phyloP scores from a whole-genome alignment of 1,140 invertebrate genomes.

The Sycophaga agraensis region DNA sequence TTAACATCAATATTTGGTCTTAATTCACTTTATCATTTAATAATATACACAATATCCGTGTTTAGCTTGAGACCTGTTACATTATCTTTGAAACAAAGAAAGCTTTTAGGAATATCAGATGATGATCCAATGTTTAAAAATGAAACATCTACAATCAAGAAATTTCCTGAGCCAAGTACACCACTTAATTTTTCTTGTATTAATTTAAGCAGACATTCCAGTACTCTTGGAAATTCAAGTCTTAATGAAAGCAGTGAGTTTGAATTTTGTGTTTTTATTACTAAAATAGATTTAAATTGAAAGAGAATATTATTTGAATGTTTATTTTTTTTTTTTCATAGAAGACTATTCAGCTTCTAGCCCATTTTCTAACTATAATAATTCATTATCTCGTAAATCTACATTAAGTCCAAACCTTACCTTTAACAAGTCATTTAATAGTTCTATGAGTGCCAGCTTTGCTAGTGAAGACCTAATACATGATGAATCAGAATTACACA shows the following conservation, averaged over 20 bases:
- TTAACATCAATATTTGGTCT: slow-evolving; percentile 44
- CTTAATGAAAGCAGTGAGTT: slow-evolving; percentile 44
- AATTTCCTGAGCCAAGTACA: slow-evolving; percentile 33
- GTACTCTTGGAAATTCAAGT: slow-evolving; percentile 35
- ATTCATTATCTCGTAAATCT: slow-evolving; percentile 35
- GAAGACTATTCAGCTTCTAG: slow-evolving; percentile 42
- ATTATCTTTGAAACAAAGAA: slow-evolving; percentile 39
- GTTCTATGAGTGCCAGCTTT: slow-evolving; percentile 41
- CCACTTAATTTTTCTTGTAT: slow-evolving; percentile 42
- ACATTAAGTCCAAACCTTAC: slow-evolving; percentile 37
- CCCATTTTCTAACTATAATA: slow-evolving; percentile 43
- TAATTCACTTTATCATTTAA: slow-evolving; percentile 46
- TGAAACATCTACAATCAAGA: slow-evolving; percentile 29
- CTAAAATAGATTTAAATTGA: neutral
- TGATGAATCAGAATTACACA: slow-evolving; percentile 43
- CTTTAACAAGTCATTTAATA: slow-evolving; percentile 42
- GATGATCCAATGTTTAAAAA: slow-evolving; percentile 46
- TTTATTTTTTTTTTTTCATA: slow-evolving; percentile 27
- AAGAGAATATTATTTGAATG: slow-evolving; percentile 3
- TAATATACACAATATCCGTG: slow-evolving; percentile 37
- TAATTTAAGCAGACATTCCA: slow-evolving; percentile 41
- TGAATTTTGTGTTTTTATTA: neutral
- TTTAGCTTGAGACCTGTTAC: slow-evolving; percentile 38
- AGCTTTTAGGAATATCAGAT: slow-evolving; percentile 42
- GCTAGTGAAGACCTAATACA: slow-evolving; percentile 48